These are phyloP conservation scores for Andrena dorsata DNA, from an alignment of 2,888 invertebrate genomes.

Conservation along the genomic window DNA sequence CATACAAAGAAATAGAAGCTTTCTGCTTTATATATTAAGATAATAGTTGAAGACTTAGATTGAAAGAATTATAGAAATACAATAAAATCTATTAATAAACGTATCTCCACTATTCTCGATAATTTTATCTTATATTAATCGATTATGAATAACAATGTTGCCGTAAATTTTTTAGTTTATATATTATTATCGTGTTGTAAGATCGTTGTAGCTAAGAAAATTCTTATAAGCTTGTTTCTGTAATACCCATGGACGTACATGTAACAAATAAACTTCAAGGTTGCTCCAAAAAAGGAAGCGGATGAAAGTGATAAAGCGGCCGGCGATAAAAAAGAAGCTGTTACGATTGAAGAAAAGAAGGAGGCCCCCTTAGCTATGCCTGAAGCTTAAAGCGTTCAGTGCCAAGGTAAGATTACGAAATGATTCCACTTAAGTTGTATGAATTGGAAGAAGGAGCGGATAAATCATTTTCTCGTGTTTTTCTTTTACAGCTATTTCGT, in stretches of 20 bases:
- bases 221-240: constrained; percentile 11
- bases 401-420: constrained; percentile 58
- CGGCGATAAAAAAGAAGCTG: constrained; percentile 79
- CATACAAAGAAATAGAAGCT: too few species aligned
- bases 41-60: not conserved
- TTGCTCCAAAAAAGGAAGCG: constrained; percentile 82
- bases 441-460: not conserved
- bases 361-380: constrained; percentile 82
- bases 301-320: constrained; percentile 77
- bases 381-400: constrained; percentile 78
- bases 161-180: not conserved
- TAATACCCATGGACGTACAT: not conserved
- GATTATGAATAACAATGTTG: not conserved
- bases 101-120: not conserved
- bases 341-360: constrained; percentile 80
- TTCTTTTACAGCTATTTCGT: constrained; percentile 62
- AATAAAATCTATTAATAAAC: constrained; percentile 28
- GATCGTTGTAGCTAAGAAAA: constrained; percentile 27
- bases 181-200: not conserved
- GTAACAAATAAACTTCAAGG: constrained; percentile 69
- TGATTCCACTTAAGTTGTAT: not conserved
- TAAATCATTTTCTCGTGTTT: constrained; percentile 11
- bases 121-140: not conserved
- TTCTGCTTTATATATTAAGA: too few species aligned
- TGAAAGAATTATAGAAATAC: not conserved